A percentile compares a stretch with the other conserved stretches of the same genome.
Evolutionary conservation across 2,797 vertebrate genomes (phyloP).

Genomic region (Phalanger gymnotis): DNA sequence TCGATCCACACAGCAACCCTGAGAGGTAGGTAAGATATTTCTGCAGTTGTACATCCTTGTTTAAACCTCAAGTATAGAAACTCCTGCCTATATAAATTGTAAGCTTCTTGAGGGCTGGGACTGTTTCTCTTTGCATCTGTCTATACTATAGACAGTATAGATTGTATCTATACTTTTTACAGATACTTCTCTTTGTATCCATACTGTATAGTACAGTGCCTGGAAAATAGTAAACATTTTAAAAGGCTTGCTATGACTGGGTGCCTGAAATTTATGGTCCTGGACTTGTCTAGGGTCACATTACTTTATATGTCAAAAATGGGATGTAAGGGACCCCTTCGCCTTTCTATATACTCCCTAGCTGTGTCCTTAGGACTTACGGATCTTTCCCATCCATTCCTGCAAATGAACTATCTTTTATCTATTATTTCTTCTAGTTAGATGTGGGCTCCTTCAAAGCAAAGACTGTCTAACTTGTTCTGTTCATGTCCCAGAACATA

Average conservation of each 20-base stretch:
- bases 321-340: not conserved
- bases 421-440: not conserved
- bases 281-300: not conserved
- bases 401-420: not conserved
- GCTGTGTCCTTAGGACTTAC: not conserved
- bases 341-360: not conserved
- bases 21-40: not conserved
- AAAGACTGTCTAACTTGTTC: not conserved
- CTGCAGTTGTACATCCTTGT: not conserved
- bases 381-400: not conserved
- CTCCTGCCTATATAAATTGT: not conserved
- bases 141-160: not conserved
- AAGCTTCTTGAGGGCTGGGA: not conserved
- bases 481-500: not conserved
- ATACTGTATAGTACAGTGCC: not conserved
- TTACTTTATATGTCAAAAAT: not conserved
- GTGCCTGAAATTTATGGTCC: not conserved
- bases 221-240: not conserved
- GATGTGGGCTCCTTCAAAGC: not conserved
- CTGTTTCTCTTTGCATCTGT: not conserved
- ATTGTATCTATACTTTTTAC: too few species aligned
- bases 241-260: not conserved
- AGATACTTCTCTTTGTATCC: not conserved
- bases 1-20: not conserved
- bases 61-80: not conserved